Percentiles rank a stretch among this genome's conserved stretches.
These are phyloP conservation scores for Stegophylla sp. DNA, from an alignment of 2,888 invertebrate species.

Conservation along the genomic window DNA sequence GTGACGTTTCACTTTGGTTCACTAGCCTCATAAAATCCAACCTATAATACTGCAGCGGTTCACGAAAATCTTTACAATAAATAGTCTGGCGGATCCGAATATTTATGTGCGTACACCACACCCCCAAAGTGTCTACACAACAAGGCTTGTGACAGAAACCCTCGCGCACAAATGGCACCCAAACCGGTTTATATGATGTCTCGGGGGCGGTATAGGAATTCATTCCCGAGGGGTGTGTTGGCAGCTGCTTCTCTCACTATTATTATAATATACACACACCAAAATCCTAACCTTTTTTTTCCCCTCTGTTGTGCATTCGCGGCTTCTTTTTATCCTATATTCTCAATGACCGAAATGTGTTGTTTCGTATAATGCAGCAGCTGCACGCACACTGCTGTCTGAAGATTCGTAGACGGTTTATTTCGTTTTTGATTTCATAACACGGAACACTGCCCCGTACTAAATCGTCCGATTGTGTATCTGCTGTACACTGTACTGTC, in stretches of 20 bases:
- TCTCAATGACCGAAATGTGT: constrained; percentile 24
- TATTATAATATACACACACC: constrained; percentile 15
- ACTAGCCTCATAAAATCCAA: constrained; percentile 10
- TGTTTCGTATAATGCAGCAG: constrained; percentile 26
- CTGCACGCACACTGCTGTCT: constrained; percentile 31
- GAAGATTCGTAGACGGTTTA: constrained; percentile 6
- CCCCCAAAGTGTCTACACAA: not conserved
- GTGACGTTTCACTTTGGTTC: constrained; percentile 25
- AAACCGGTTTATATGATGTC: constrained; percentile 52
- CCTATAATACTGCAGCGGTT: not conserved
- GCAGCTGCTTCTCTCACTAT: constrained; percentile 52
- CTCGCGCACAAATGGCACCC: constrained; percentile 32
- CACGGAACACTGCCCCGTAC: constrained; percentile 17
- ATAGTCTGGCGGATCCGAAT: constrained; percentile 16
- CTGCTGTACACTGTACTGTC: no score
- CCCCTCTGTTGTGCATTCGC: constrained; percentile 26
- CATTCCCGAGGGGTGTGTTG: constrained; percentile 39
- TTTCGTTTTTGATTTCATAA: not conserved
- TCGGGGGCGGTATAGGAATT: constrained; percentile 43
- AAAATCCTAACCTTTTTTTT: constrained; percentile 48
- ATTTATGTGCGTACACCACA: constrained; percentile 21
- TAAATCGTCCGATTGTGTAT: constrained; percentile 33
- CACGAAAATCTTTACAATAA: constrained; percentile 32
- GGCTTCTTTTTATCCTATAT: constrained; percentile 43
- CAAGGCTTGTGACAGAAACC: not conserved